Evolutionary conservation across 2,797 vertebrate species (phyloP).

Genomic region (Oreonectes daqikongensis): DNA sequence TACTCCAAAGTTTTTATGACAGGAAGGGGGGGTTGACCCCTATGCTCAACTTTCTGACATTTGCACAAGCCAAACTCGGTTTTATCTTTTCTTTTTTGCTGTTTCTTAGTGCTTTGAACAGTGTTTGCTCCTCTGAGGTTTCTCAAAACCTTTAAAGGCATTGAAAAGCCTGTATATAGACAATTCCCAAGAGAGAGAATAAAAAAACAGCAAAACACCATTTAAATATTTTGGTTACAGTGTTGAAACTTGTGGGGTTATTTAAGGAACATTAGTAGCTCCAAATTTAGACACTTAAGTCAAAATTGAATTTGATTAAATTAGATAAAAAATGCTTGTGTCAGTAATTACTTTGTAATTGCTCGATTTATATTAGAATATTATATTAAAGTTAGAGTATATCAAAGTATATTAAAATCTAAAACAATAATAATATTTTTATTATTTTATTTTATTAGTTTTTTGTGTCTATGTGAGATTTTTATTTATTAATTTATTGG

Average conservation of each 20-base stretch:
- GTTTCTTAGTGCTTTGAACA: not conserved
- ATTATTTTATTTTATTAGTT: too few species aligned
- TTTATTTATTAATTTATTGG: too few species aligned
- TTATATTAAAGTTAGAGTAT: too few species aligned
- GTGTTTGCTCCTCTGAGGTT: not conserved
- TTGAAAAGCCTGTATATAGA: not conserved
- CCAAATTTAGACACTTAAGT: not conserved
- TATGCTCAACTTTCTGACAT: constrained; percentile 6
- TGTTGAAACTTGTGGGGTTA: not conserved
- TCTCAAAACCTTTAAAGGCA: not conserved
- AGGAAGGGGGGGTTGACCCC: not conserved
- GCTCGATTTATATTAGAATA: too few species aligned
- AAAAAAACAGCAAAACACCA: not conserved
- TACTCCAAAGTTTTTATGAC: not conserved
- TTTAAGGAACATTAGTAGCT: not conserved
- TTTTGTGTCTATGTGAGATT: too few species aligned
- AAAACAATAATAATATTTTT: too few species aligned
- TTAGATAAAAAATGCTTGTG: not conserved
- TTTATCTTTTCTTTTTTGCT: not conserved
- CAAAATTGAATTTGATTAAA: not conserved
- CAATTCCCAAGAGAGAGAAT: not conserved
- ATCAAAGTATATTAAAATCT: too few species aligned
- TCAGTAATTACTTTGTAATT: too few species aligned
- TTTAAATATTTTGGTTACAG: not conserved
- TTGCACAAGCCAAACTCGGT: constrained; percentile 2